Evolutionary conservation across 2,797 vertebrate species (phyloP), one percentile per base, ranked within the genome.

Genomic region (Neopelma chrysocephalum): DNA sequence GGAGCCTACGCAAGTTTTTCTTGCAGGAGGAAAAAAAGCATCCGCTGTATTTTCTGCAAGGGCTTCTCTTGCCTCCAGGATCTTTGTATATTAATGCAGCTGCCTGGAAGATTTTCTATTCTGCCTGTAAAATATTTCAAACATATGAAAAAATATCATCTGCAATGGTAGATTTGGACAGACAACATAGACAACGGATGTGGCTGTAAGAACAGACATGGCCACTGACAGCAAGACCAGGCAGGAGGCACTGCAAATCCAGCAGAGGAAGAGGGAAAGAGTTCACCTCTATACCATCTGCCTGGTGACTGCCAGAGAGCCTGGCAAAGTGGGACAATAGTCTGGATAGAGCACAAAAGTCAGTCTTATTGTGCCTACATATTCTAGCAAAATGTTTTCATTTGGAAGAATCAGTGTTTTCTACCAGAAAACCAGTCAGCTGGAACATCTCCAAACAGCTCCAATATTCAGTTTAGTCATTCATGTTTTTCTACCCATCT

Each of bases 401-500:
- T 83, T 57, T 45, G 40, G n/a, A 83, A 87, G 27, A 82, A 79
- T 25, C 31, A 42, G 66, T 43, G 20, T 72, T 90, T 95, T 89
- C 66, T 70, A 66, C n/a, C 45, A 79, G 45, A 64, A 86, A 88
- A 78, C 6, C 32, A 56, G 69, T 58, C 73, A 89, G 61, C 34
- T 89, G 85, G 47, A 91, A 82, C 47, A 58, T 32, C 45, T 86
- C 80, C 87, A 86, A 54, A 61, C 43, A 83, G 72, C 38, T 88
- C 64, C 61, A 68, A 8, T 6, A 42, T 31, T 70, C 47, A 32
- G 32, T 36, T 56, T 42, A 92, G 60, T 85, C 56, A 91, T 34
- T 73, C 23, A 16, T 87, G 82, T 82, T 88, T 95, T 95, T 23
- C 90, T 43, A 56, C 18, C 42, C 47, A 51, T 90, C 82, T 95